Evolutionary conservation across 2,888 invertebrate genomes (phyloP), one percentile per base, ranked within the genome.

Genomic region (Pseudococcus longispinus): DNA sequence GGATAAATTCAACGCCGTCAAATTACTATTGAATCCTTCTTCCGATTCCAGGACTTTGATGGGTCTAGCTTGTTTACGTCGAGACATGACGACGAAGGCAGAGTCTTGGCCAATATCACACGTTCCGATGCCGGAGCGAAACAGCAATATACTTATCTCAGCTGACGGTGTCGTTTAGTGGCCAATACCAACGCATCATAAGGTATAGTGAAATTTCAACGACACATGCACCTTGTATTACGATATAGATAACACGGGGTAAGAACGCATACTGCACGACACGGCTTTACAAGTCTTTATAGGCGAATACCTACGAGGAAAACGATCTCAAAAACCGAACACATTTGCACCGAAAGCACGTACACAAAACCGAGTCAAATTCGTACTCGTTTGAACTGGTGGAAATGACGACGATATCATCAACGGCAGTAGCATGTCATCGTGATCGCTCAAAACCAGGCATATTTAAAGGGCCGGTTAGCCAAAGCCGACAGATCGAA

Each of bases 41-140:
- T 92, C 92, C 89, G 92, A 91, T 90, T 92, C 92, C 88, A 92
- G 91, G 89, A 92, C 91, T 88, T 92, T 91, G 89, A 91, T 92
- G 88, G 92, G 92, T 89, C 92, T 91, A 85, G 92, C 92, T 89
- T 92, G 92, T 90, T 92, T 92, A 90, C 92, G 90, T 88, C 92
- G 91, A 89, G 92, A 92, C 92, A 92, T 92, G 32, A 20, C 44
- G 29, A 26, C 13, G 3, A 70, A 15, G 13, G 74, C 70, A 20
- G 20, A 9, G 9, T 70, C 29, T 70, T 23, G 26, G 26, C 70
- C 2, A n/a, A 51, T 51, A 51, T 51, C 15, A 51, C 51, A 6
- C n/a, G 51, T 46, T 46, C 44, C 15, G 51, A 51, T 51, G 15
- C 15, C 51, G 51, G n/a, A 51, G 65, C 20, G 65, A 26, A 26